These are phyloP conservation scores for Pseudomyrmex dendroicus DNA, from an alignment of 1,140 invertebrate species.

Conservation along the genomic window DNA sequence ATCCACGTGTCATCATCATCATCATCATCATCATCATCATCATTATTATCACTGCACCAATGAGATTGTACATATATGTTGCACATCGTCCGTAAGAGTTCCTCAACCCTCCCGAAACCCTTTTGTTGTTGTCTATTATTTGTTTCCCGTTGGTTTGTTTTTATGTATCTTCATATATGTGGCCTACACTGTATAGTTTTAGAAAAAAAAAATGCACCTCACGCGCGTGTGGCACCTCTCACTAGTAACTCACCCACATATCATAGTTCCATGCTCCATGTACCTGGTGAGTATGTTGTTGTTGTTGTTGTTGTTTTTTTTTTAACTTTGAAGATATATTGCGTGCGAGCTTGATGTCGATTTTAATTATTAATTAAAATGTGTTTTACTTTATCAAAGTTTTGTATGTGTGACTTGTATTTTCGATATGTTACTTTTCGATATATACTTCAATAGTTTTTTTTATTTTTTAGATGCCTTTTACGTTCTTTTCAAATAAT, in stretches of 20 bases:
- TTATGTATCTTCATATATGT: conserved; percentile 60
- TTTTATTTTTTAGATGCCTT: background rate
- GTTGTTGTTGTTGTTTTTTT: conserved; percentile 71
- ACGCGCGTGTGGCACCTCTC: conserved; percentile 74
- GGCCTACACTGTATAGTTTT: conserved; percentile 67
- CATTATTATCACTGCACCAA: conserved; percentile 13
- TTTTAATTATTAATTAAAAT: background rate
- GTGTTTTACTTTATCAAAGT: too few relatives aligned
- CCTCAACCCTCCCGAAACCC: background rate
- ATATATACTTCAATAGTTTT: conserved; percentile 1
- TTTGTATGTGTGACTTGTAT: too few relatives aligned
- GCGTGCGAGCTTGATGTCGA: conserved; percentile 38
- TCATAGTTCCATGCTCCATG: conserved; percentile 77
- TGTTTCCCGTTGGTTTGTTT: conserved; percentile 23
- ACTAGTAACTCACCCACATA: conserved; percentile 77
- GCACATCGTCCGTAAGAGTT: background rate
- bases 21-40: conserved; percentile 30
- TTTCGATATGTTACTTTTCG: too few relatives aligned
- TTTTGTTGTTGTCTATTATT: conserved; percentile 48
- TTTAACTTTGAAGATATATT: conserved; percentile 50
- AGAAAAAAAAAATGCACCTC: conserved; percentile 74
- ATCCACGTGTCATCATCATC: conserved; percentile 43
- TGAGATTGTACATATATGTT: conserved; percentile 52
- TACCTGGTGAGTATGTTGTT: conserved; percentile 80
- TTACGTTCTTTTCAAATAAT: background rate